Conservation (phyloP, 2,113 vertebrate genomes). For the Aptenodytes forsteri region DNA sequence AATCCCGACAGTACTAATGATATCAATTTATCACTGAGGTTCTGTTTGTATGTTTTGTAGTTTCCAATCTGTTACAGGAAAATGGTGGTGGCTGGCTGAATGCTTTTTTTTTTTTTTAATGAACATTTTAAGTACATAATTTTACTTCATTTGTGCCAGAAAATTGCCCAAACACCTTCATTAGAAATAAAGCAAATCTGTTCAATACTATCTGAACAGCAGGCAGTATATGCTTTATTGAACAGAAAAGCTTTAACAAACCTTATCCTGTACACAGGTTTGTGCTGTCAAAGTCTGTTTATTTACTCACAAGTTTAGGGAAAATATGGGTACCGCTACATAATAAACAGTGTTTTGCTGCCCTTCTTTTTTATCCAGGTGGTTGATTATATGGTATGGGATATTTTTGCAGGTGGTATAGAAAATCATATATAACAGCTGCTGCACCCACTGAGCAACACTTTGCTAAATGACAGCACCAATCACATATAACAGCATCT, state of each 20-base stretch:
- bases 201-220: slow-evolving; percentile 72
- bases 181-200: slow-evolving; percentile 79
- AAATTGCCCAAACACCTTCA: slow-evolving; percentile 78
- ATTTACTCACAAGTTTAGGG: slow-evolving; percentile 49
- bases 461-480: slow-evolving; percentile 73
- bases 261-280: slow-evolving; percentile 64
- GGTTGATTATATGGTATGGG: slow-evolving; percentile 78
- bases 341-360: slow-evolving; percentile 67
- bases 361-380: slow-evolving; percentile 71
- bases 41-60: slow-evolving; percentile 61
- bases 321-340: slow-evolving; percentile 69
- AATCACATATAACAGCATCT: slow-evolving; percentile 65
- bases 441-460: slow-evolving; percentile 70
- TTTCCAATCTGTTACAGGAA: slow-evolving; percentile 72
- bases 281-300: slow-evolving; percentile 62
- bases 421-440: slow-evolving; percentile 77
- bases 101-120: slow-evolving; percentile 52
- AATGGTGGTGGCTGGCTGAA: slow-evolving; percentile 55
- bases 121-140: slow-evolving; percentile 75
- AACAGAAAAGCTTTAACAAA: slow-evolving; percentile 78
- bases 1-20: slow-evolving; percentile 65
- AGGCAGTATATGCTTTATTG: slow-evolving; percentile 78
- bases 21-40: slow-evolving; percentile 72
- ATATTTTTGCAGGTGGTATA: slow-evolving; percentile 80
- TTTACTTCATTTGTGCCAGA: slow-evolving; percentile 74